Evolutionary conservation across 2,797 vertebrate species (phyloP).

Genomic region (Bradypodion pumilum): DNA sequence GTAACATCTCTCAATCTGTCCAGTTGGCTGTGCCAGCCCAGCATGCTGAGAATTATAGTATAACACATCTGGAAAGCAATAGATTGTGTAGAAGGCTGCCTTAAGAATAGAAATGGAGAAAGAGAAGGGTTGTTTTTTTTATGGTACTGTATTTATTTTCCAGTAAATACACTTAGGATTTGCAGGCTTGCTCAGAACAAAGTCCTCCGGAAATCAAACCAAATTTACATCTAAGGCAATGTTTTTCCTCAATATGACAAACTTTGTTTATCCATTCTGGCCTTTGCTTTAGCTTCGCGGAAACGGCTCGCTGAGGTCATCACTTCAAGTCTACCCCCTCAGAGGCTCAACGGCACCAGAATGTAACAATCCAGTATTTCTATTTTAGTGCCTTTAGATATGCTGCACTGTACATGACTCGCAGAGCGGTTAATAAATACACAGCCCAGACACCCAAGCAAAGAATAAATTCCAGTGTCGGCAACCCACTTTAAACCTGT

Average conservation of each 20-base stretch:
- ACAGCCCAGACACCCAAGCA: background rate
- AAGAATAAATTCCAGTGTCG: no score
- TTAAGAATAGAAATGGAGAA: background rate
- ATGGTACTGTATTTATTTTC: background rate
- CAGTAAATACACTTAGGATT: background rate
- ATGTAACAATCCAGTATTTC: background rate
- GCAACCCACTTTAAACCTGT: background rate
- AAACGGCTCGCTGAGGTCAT: background rate
- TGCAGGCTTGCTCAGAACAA: background rate
- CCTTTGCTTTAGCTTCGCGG: background rate
- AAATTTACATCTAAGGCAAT: background rate
- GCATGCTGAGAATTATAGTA: no score
- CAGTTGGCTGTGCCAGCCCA: no score
- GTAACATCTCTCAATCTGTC: no score
- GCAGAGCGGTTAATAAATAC: background rate
- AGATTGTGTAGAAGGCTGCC: background rate
- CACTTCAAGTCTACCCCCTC: background rate
- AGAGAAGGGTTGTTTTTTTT: background rate
- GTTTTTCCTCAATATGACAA: background rate
- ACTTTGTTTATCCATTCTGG: background rate
- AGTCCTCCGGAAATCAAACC: background rate
- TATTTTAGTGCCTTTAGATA: background rate
- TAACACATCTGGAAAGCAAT: background rate
- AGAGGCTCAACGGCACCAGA: background rate
- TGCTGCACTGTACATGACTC: background rate